A percentile compares a stretch with the other conserved stretches of the same genome.
These are phyloP conservation scores for Gymnoscelis rufifasciata DNA, from an alignment of 2,888 invertebrate genomes.

Conservation along the genomic window DNA sequence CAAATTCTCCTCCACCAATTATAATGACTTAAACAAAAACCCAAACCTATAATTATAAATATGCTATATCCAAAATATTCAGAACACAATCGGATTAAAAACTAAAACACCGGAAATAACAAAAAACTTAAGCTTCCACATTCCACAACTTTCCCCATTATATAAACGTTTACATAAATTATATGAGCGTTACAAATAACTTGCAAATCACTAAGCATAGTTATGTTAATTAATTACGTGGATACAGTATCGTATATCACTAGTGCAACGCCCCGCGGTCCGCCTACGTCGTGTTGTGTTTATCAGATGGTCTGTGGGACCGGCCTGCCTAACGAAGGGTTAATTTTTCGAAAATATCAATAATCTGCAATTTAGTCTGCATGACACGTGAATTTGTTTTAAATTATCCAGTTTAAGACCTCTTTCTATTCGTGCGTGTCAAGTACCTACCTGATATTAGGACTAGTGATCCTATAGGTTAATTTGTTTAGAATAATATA, in stretches of 20 bases:
- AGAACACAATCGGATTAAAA: conserved; percentile 11
- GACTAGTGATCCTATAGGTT: too few relatives aligned
- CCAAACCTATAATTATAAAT: neutral
- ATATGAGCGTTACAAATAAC: conserved; percentile 35
- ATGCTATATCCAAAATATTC: conserved; percentile 2
- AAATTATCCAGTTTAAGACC: too few relatives aligned
- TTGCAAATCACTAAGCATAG: conserved; percentile 31
- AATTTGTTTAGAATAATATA: too few relatives aligned
- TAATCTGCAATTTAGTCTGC: neutral
- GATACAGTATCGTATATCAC: conserved; percentile 48
- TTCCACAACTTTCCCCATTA: conserved; percentile 21
- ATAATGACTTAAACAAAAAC: too few relatives aligned
- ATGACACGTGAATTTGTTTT: too few relatives aligned
- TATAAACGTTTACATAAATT: conserved; percentile 17
- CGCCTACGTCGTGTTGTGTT: conserved; percentile 62
- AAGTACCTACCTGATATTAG: too few relatives aligned
- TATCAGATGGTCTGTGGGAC: conserved; percentile 47
- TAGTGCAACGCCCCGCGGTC: conserved; percentile 50
- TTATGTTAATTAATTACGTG: conserved; percentile 55
- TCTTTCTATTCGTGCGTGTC: too few relatives aligned
- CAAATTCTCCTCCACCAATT: too few relatives aligned
- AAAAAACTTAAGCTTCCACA: conserved; percentile 17
- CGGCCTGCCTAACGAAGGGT: conserved; percentile 33
- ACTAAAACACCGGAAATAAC: conserved; percentile 11
- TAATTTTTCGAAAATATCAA: conserved; percentile 11